phyloP scores from a whole-genome alignment of 1,140 invertebrate genomes.

The Eurosta solidaginis region DNA sequence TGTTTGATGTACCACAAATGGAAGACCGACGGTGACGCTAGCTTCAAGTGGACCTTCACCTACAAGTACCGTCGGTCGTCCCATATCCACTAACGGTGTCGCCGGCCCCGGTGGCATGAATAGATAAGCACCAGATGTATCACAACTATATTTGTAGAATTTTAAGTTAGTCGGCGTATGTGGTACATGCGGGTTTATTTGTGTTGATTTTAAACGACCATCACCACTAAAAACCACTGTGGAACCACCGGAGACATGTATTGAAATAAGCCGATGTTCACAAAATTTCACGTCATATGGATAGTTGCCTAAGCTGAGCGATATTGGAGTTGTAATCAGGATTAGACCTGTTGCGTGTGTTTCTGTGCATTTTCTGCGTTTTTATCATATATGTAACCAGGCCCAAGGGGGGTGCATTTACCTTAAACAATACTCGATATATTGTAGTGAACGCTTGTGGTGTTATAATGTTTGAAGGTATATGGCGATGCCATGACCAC shows the following conservation, averaged over 20 bases:
- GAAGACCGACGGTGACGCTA: conserved; percentile 71
- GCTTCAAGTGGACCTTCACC: conserved; percentile 63
- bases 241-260: conserved; percentile 52
- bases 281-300: conserved; percentile 53
- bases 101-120: conserved; percentile 85
- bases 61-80: conserved; percentile 55
- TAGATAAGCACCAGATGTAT: conserved; percentile 92
- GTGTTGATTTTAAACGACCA: conserved; percentile 70
- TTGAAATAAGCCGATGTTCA: conserved; percentile 49
- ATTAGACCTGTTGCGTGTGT: conserved; percentile 64
- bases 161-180: conserved; percentile 68
- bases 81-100: conserved; percentile 28
- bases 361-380: conserved; percentile 41
- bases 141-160: conserved; percentile 73
- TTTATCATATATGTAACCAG: conserved; percentile 48
- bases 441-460: conserved; percentile 56
- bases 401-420: conserved; percentile 53
- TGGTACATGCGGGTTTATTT: conserved; percentile 60
- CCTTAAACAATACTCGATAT: conserved; percentile 53
- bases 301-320: conserved; percentile 50
- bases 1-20: conserved; percentile 69
- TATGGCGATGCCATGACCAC: no score
- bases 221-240: conserved; percentile 70
- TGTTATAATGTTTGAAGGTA: no score
- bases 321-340: conserved; percentile 55